A percentile compares a stretch with the other conserved stretches of the same genome.
These are phyloP conservation scores for Sitodiplosis mosellana DNA, from an alignment of 1,140 invertebrate species.

Conservation along the genomic window DNA sequence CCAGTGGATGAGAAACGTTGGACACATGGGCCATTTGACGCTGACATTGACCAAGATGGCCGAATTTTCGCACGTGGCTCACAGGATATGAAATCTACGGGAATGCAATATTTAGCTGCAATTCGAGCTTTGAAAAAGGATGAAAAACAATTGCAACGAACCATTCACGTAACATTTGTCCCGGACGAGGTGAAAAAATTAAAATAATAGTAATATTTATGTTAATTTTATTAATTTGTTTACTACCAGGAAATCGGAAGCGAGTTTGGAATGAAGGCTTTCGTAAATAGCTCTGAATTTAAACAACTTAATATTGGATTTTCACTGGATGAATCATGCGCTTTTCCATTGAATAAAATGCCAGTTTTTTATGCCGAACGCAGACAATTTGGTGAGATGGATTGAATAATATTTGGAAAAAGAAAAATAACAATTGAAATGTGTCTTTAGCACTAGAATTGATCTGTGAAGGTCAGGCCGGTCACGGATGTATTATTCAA, in stretches of 20 bases:
- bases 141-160: neutral
- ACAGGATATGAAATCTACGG: conserved; percentile 73
- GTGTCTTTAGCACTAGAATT: conserved; percentile 17
- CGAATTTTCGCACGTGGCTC: conserved; percentile 68
- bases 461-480: conserved; percentile 48
- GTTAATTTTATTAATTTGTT: conserved; percentile 64
- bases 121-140: conserved; percentile 40
- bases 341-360: conserved; percentile 41
- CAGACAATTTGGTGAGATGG: conserved; percentile 36
- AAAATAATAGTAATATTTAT: neutral
- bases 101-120: conserved; percentile 65
- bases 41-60: conserved; percentile 53
- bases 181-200: neutral
- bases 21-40: conserved; percentile 64
- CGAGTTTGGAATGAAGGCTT: conserved; percentile 42
- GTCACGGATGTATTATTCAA: conserved; percentile 59
- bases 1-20: conserved; percentile 65
- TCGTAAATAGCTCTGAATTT: conserved; percentile 46
- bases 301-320: conserved; percentile 57
- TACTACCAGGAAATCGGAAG: conserved; percentile 89
- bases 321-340: conserved; percentile 59
- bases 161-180: neutral
- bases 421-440: no score
- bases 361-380: conserved; percentile 59
- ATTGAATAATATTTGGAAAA: no score